Evolutionary conservation across 1,140 invertebrate genomes (phyloP), one percentile per base, ranked within the genome.

Genomic region (Ganaspis sp.): DNA sequence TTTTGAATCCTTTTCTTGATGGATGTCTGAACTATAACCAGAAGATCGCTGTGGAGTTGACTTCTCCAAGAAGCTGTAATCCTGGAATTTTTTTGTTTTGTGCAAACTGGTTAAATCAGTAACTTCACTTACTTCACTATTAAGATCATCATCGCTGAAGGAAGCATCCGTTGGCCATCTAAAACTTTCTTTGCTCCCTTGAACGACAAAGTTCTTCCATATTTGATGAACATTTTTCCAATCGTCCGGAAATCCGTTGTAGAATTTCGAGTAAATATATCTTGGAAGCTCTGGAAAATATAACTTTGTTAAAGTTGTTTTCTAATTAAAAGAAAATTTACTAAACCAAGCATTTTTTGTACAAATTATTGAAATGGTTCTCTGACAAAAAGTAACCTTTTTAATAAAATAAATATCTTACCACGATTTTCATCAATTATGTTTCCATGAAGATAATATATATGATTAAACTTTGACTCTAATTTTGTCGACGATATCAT

Each of bases 161-260:
- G 85, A 83, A 45, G 90, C 74, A 8, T 70, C 73, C 5, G 83
- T 90, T 19, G 89, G 89, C 89, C 90, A 91, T 37, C 85, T 85
- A 79, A 90, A 91, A 34, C 73, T 84, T 0, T 49, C 1, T 1
- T 69, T 80, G n/a, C 73, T 83, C 19, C 84, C 85, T 64, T 77
- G 38, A 9, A 64, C 64, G 8, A 86, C 23, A 45, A 79, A 90
- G 29, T 77, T 81, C 34, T 49, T 82, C 90, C 90, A 91, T 6
- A 90, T 17, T 58, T 86, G 74, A 75, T 81, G 49, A 73, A 90
- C 84, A 69, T 90, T 89, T 72, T 88, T 75, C 90, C 90, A 91
- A 75, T 91, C 89, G 26, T 91, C 87, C 1, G 90, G 90, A 82
- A 91, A 91, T 29, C 90, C 90, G 72, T 89, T 87, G 15, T 76